Evolutionary conservation across 2,113 vertebrate species (phyloP).

Genomic region (Arizona elegans): DNA sequence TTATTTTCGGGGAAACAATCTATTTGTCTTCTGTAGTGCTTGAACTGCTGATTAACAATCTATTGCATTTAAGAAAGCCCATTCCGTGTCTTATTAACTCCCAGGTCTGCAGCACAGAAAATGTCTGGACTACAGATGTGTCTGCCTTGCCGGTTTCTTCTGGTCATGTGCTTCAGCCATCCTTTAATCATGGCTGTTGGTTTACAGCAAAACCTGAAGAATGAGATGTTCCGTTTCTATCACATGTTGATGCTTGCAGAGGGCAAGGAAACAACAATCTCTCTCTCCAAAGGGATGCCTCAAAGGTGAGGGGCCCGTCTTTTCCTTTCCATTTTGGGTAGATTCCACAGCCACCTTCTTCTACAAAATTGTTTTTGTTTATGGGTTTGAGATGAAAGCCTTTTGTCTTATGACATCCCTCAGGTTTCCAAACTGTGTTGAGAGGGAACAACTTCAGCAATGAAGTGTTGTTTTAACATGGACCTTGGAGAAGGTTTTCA

Average conservation of each 20-base stretch:
- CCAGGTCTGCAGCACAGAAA: constrained; percentile 32
- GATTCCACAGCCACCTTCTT: too few species aligned
- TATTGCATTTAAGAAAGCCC: neutral
- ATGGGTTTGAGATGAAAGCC: neutral
- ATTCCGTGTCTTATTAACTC: neutral
- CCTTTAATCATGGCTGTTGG: constrained; percentile 25
- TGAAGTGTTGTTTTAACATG: neutral
- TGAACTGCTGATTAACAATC: neutral
- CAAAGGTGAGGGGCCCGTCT: constrained; percentile 71
- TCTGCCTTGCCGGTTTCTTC: constrained; percentile 43
- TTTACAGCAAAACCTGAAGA: constrained; percentile 44
- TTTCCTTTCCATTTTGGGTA: accelerated
- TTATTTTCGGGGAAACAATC: too few species aligned
- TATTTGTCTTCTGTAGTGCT: neutral
- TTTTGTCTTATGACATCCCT: neutral
- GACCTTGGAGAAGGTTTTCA: neutral
- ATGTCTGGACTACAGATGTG: constrained; percentile 38
- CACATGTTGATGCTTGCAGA: constrained; percentile 71
- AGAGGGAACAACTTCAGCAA: neutral
- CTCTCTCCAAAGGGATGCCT: constrained; percentile 77
- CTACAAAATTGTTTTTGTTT: too few species aligned
- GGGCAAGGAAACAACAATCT: constrained; percentile 75
- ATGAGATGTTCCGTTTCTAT: constrained; percentile 52
- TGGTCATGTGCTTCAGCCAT: neutral
- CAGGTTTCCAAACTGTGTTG: neutral